phyloP scores from a whole-genome alignment of 2,888 invertebrate genomes.

The Coremacera marginata region DNA sequence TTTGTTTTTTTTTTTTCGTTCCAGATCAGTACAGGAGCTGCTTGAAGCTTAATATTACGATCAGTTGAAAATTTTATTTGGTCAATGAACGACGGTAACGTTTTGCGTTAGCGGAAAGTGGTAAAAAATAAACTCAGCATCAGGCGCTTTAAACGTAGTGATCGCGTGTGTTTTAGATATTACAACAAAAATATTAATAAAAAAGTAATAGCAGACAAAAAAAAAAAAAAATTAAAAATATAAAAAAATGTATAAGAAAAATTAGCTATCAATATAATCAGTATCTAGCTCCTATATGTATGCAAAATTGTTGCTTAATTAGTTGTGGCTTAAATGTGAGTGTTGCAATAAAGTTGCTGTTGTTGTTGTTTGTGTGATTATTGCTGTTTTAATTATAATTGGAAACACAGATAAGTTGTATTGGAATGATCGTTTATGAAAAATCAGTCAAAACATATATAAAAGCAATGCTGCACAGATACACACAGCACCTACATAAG shows the following conservation, averaged over 20 bases:
- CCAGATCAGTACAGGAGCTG: constrained; percentile 4
- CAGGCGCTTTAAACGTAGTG: background rate
- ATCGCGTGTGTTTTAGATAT: background rate
- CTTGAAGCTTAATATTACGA: background rate
- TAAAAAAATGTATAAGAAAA: background rate
- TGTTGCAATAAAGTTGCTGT: background rate
- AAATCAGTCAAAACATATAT: background rate
- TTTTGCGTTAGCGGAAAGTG: no score
- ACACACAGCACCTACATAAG: no score
- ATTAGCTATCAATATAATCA: background rate
- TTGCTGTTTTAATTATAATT: constrained; percentile 2
- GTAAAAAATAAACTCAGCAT: no score
- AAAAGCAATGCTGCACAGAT: no score
- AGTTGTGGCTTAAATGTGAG: no score
- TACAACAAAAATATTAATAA: background rate
- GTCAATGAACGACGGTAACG: constrained; percentile 21
- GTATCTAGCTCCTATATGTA: background rate
- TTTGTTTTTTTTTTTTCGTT: background rate
- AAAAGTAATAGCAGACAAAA: background rate
- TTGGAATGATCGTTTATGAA: background rate
- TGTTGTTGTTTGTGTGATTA: background rate
- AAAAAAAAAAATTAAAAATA: constrained; percentile 3
- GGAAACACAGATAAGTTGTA: no score
- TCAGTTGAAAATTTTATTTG: constrained; percentile 32
- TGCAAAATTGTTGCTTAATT: no score